Evolutionary conservation across 2,888 invertebrate species (phyloP), one percentile per base, ranked within the genome.

Genomic region (Phytoseiulus persimilis): DNA sequence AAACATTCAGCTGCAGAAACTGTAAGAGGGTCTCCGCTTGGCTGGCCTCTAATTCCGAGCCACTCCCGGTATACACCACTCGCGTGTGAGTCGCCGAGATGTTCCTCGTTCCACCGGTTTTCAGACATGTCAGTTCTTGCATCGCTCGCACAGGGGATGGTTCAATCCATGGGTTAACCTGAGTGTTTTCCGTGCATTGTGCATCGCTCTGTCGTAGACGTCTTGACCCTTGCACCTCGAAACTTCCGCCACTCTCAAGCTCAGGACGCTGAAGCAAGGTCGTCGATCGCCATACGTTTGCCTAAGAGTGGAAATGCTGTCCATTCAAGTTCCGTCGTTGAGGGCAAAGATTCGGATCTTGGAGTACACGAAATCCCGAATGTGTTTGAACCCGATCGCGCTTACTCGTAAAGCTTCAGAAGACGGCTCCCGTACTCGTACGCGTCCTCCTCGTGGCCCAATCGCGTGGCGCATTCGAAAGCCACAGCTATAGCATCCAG

Each of bases 261-360:
- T 39, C 33, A 87, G 23, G n/a, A 87, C 87, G 87, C 87, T 87
- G 39, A 87, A 33, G 32, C 87, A 87, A 5, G 87, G 87, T 87
- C 87, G 32, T 28, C 87, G 45, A 28, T 87, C 87, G 14, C 87
- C 87, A 33, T 87, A 87, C 6, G 87, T 87, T 45, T 39, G 0
- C 33, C 87, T 87, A 23, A 65, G 9, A 39, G 3, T 3, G 9
- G 39, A 9, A 39, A 39, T 6, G 39, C 39, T 39, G 39, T 39
- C 9, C 39, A 39, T 39, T 39, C 39, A 6, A 9, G 39, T 39
- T 39, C 39, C 3, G 9, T 39, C 39, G 39, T 39, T 39, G 5
- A 9, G 39, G 39, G 9, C 65, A 23, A 46, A 28, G 23, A 65
- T 2, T 14, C 11, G 65, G 18, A 46, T 46, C 46, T 46, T 11